Conservation (phyloP, 37 sponge, comb jelly and placozoan species). For the Bolinopsis microptera region DNA sequence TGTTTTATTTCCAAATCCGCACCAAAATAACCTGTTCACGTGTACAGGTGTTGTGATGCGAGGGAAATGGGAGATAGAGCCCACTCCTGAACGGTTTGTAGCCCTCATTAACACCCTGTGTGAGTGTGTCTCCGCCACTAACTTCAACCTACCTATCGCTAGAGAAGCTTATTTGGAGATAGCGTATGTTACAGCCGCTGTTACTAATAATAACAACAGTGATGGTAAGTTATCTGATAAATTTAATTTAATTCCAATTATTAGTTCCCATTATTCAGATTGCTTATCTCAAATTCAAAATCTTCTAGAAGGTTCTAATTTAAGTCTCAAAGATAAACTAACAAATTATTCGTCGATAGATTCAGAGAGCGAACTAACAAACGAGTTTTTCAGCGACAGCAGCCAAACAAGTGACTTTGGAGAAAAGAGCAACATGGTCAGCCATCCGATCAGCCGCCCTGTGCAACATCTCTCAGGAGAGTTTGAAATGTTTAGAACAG, state of each 20-base stretch:
- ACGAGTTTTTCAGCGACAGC: background rate
- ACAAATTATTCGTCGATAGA: no score
- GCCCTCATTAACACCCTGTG: background rate
- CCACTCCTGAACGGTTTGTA: background rate
- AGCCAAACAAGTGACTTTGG: constrained; percentile 35
- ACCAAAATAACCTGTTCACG: no score
- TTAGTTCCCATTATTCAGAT: no score
- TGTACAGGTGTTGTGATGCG: constrained; percentile 49
- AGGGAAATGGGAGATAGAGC: constrained; percentile 6
- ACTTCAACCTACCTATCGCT: constrained; percentile 2
- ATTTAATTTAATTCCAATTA: no score
- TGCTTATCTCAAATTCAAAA: no score
- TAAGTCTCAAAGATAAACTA: no score
- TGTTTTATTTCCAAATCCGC: no score
- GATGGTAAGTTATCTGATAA: background rate
- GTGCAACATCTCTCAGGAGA: background rate
- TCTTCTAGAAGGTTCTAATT: no score
- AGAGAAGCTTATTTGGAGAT: constrained; percentile 50
- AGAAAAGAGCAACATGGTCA: constrained; percentile 31
- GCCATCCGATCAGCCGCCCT: constrained; percentile 35
- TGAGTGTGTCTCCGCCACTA: constrained; percentile 15
- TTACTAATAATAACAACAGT: background rate
- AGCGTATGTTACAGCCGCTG: background rate
- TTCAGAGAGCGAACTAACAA: background rate
- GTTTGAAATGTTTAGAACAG: background rate